phyloP scores from a whole-genome alignment of 2,113 vertebrate species.

The Tenrec ecaudatus region DNA sequence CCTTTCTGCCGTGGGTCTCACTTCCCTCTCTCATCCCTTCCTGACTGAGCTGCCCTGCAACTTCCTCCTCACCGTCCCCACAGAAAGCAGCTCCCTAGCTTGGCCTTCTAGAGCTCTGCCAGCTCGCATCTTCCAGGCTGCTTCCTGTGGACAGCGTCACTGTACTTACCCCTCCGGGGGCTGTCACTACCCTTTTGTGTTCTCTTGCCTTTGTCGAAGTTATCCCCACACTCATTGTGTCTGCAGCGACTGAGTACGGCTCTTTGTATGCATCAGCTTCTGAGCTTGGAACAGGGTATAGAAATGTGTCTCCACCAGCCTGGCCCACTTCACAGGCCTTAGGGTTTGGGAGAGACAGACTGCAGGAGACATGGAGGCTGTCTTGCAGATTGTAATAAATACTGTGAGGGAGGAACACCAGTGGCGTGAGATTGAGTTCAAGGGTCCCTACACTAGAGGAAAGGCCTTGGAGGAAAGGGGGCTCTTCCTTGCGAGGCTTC shows the following conservation, averaged over 20 bases:
- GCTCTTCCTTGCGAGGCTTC: background rate
- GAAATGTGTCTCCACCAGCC: conserved; percentile 15
- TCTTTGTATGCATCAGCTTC: background rate
- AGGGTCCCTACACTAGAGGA: background rate
- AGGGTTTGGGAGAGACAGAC: background rate
- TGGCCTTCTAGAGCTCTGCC: background rate
- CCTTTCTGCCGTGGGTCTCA: conserved; percentile 20
- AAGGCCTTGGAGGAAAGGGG: conserved; percentile 52
- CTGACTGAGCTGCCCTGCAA: conserved; percentile 30
- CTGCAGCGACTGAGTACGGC: background rate
- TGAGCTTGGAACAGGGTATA: background rate
- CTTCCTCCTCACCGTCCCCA: conserved; percentile 67
- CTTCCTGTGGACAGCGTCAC: background rate
- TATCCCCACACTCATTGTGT: no score
- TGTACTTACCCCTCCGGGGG: background rate
- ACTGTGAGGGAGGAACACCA: background rate
- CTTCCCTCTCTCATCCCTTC: conserved; percentile 51
- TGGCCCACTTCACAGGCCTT: background rate
- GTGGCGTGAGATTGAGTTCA: background rate
- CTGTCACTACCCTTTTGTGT: background rate
- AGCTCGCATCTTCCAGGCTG: background rate
- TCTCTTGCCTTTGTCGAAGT: background rate
- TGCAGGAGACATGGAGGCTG: background rate
- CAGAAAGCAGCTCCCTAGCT: background rate
- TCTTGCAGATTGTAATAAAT: conserved; percentile 16